A percentile compares a stretch with the other conserved stretches of the same genome.
Conservation (phyloP, 2,888 invertebrate genomes). For the Brachynemurus nebulosus region DNA sequence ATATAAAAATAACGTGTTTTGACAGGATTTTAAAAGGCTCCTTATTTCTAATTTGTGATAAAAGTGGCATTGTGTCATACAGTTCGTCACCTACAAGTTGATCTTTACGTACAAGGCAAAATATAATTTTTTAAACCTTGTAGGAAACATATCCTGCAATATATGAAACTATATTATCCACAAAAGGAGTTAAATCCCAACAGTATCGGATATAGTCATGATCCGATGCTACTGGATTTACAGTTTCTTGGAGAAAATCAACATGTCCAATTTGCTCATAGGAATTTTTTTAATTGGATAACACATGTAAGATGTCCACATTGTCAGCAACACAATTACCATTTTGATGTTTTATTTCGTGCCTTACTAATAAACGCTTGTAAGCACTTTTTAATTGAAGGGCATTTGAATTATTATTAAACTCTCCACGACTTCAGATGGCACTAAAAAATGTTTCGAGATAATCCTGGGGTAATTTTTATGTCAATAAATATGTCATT, state of each 20-base stretch:
- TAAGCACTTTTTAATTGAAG: conserved; percentile 12
- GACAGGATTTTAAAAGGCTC: too few relatives aligned
- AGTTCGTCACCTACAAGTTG: neutral
- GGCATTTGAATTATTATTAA: conserved; percentile 15
- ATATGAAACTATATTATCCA: neutral
- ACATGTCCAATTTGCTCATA: neutral
- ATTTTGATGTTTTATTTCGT: conserved; percentile 10
- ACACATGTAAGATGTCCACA: conserved; percentile 6
- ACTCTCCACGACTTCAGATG: conserved; percentile 15
- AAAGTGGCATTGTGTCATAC: neutral
- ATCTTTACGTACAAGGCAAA: neutral
- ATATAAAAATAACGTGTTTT: too few relatives aligned
- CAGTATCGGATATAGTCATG: neutral
- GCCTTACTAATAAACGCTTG: conserved; percentile 10
- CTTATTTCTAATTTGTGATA: neutral
- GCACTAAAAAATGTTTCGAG: conserved; percentile 15
- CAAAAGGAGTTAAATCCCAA: neutral
- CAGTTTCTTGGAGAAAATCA: neutral
- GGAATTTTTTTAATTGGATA: neutral
- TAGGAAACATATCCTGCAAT: neutral
- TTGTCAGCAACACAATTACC: conserved; percentile 7
- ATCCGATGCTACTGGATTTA: neutral
- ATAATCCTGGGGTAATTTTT: conserved; percentile 13
- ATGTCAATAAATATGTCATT: conserved; percentile 12
- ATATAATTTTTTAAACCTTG: neutral